Base-by-base conservation (phyloP, 1,140 invertebrate genomes). In the Drosophila oshimai region DNA sequence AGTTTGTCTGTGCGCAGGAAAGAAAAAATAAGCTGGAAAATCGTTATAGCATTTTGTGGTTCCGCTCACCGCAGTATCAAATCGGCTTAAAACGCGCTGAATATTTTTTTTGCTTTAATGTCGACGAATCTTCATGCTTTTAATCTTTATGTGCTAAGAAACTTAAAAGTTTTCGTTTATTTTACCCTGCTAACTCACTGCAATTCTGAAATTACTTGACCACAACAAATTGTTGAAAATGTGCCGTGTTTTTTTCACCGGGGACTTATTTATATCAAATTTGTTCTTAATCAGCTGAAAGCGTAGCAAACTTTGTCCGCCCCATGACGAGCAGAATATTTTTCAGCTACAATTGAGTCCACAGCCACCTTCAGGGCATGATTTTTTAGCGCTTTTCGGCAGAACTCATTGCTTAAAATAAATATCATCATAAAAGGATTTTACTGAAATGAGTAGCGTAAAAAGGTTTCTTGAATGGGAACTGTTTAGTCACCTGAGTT, bases 181-280 rank as follows among this genome's bases (percentile, higher is more conserved):
- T 73, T 57, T 51, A 5, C 37, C n/a, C 9, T 42, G 44, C 39
- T 31, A 31, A 36, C 33, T 61, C 42, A 31, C 20, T 76, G 77
- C 39, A 73, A 76, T 81, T 76, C 67, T 68, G 50, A 76, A 81
- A 61, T 81, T 68, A 54, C 68, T 81, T 83, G 77, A 81, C 77
- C 77, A 60, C 77, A 81, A 76, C 67, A 81, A 77, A 75, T 71
- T 77, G 78, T 47, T 65, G n/a, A 51, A 81, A 83, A 62, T 83
- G 73, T 81, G 78, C 72, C 68, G 74, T 61, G 49, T 58, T 73
- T 54, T 67, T 72, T 75, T 67, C 67, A 50, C 60, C 72, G n/a
- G n/a, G n/a, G n/a, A 60, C 65, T 80, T 57, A 50, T 65, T 65
- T 50, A 65, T 65, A 65, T 50, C 58, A 50, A 65, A 65, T 64